Conservation (phyloP, 2,113 vertebrate species). For the Pteropus alecto region DNA sequence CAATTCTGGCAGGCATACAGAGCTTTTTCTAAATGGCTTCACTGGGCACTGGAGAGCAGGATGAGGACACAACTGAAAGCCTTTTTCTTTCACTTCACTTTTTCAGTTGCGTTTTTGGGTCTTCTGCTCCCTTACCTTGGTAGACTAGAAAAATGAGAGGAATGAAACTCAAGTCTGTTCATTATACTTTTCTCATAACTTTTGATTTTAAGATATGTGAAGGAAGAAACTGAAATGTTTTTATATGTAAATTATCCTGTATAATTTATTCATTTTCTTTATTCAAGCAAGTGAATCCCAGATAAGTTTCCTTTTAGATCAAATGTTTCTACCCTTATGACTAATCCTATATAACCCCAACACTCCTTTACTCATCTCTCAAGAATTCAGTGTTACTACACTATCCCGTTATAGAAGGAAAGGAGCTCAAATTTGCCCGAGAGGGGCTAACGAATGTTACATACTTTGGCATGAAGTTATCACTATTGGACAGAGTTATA, state of each 20-base stretch:
- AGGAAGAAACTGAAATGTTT: slow-evolving; percentile 32
- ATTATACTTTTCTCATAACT: neutral
- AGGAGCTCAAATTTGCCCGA: neutral
- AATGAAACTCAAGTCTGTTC: neutral
- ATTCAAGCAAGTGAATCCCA: slow-evolving; percentile 28
- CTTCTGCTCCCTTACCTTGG: neutral
- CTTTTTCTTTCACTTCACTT: neutral
- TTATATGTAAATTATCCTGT: slow-evolving; percentile 5
- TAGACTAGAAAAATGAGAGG: neutral
- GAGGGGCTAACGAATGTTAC: neutral
- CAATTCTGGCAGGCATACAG: neutral
- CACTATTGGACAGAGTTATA: neutral
- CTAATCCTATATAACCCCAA: neutral
- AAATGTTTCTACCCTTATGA: neutral
- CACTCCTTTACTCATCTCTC: neutral
- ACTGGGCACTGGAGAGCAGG: rapidly evolving
- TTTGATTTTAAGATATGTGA: slow-evolving; percentile 30
- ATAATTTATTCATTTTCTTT: slow-evolving; percentile 42
- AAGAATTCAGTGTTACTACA: neutral
- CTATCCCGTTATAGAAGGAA: neutral
- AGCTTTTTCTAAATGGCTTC: neutral
- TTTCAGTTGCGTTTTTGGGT: neutral
- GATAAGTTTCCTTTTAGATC: slow-evolving; percentile 33
- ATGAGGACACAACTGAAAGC: rapidly evolving
- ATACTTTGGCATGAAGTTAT: neutral